Conservation (phyloP, 1,140 invertebrate genomes). For the Charaxes varanes region DNA sequence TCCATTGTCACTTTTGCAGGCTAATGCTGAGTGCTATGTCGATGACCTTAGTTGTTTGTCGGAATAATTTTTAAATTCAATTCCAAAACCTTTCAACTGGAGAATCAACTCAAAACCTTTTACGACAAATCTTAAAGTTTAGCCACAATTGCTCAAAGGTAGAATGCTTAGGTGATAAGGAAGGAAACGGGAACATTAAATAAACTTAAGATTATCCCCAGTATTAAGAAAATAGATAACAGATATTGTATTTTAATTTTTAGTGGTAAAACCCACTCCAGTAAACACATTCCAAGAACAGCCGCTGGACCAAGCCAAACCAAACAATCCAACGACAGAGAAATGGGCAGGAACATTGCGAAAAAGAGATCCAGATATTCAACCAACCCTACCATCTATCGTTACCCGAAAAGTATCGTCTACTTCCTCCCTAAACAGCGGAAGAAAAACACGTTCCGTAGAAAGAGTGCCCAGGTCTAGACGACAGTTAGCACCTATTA, state of each 20-base stretch:
- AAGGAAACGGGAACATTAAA: no score
- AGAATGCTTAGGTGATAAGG: no score
- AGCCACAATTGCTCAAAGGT: no score
- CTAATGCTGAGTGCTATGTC: no score
- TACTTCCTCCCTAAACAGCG: constrained; percentile 43
- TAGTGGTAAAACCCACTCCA: constrained; percentile 60
- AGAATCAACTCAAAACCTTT: no score
- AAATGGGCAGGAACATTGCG: constrained; percentile 77
- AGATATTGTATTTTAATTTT: constrained; percentile 16
- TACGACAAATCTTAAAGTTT: no score
- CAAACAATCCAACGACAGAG: constrained; percentile 66
- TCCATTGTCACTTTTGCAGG: no score
- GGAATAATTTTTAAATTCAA: no score
- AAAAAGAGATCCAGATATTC: constrained; percentile 78
- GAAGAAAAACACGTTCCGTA: constrained; percentile 74
- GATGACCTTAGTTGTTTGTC: no score
- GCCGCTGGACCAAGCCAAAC: constrained; percentile 41
- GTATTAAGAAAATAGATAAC: no score
- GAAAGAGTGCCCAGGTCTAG: constrained; percentile 65
- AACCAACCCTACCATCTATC: constrained; percentile 79
- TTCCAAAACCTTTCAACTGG: no score
- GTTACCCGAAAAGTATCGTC: constrained; percentile 56
- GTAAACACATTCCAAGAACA: constrained; percentile 41
- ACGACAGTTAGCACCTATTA: constrained; percentile 51
- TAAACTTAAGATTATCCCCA: no score